Evolutionary conservation across 2,888 invertebrate species (phyloP), one percentile per base, ranked within the genome.

Genomic region (Trichogramma evanescens): DNA sequence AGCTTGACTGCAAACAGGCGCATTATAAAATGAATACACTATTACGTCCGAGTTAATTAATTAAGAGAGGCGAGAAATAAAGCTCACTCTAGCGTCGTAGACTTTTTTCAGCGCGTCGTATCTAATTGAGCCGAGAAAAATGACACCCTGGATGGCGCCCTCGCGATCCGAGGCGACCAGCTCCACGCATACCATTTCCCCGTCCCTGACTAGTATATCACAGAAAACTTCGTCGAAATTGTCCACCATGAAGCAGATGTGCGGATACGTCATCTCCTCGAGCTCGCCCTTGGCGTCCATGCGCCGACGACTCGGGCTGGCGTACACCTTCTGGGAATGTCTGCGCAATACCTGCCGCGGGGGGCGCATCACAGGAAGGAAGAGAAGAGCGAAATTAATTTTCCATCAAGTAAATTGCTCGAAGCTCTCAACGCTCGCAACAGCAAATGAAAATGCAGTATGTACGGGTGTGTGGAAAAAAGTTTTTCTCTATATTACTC

Each of bases 211-310:
- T 74, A 95, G 83, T 74, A 98, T 95, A 82, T 99, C 97, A 81
- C 91, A 91, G 83, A 98, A 98, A 65, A 95, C 96, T 86, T 97
- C 96, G 79, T 98, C 97, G 79, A 97, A 98, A 81, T 97, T 96
- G 81, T 99, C 98, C 63, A 98, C 95, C 88, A 95, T 95, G 81
- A 99, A 99, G 81, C 96, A 99, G 72, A 99, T 94, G 82, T 96
- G 94, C 3, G 99, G 99, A 81, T 97, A 99, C 49, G 97, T 95
- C 79, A 99, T 97, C 82, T 97, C 96, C 79, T 99, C 99, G 58
- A 92, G 88, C 73, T 97, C 97, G 49, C 98, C 98, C 80, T 99
- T 99, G 8, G 93, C 92, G 79, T 96, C 95, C 95, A 99, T 98
- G 80, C 95, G 88, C 73, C 98, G 84, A 56, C 94, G 86, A 78